Conservation (phyloP, 2,888 invertebrate species). For the Cactoblastis cactorum region DNA sequence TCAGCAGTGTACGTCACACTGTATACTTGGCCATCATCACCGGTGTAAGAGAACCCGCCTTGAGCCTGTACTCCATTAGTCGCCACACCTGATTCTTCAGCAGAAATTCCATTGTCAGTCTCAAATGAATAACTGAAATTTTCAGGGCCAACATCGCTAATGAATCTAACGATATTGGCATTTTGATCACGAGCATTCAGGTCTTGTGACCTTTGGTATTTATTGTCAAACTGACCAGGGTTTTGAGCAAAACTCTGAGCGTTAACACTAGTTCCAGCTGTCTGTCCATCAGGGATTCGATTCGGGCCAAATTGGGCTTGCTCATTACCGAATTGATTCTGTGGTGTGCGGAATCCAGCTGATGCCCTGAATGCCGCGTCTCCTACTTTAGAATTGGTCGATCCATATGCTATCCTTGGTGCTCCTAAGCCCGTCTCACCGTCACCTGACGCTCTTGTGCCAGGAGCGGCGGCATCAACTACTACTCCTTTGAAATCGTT, state of each 20-base stretch:
- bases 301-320: constrained; percentile 4
- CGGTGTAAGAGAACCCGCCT: constrained; percentile 60
- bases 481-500: constrained; percentile 67
- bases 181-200: constrained; percentile 37
- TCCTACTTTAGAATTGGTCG: constrained; percentile 63
- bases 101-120: constrained; percentile 63
- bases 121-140: constrained; percentile 56
- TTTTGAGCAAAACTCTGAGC: neutral
- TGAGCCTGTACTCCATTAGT: constrained; percentile 53
- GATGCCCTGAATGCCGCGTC: constrained; percentile 56
- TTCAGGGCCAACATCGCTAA: constrained; percentile 49
- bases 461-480: constrained; percentile 60
- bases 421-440: constrained; percentile 54
- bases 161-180: constrained; percentile 46
- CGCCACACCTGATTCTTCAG: constrained; percentile 52
- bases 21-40: constrained; percentile 62
- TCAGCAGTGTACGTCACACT: constrained; percentile 63
- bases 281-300: constrained; percentile 13
- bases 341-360: constrained; percentile 28
- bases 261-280: constrained; percentile 12
- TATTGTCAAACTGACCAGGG: constrained; percentile 16
- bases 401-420: constrained; percentile 58
- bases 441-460: constrained; percentile 48
- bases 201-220: constrained; percentile 42
- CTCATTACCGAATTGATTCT: neutral